A percentile compares a stretch with the other conserved stretches of the same genome.
These are phyloP conservation scores for Nothoprocta perdicaria DNA, from an alignment of 2,113 vertebrate genomes.

Conservation along the genomic window DNA sequence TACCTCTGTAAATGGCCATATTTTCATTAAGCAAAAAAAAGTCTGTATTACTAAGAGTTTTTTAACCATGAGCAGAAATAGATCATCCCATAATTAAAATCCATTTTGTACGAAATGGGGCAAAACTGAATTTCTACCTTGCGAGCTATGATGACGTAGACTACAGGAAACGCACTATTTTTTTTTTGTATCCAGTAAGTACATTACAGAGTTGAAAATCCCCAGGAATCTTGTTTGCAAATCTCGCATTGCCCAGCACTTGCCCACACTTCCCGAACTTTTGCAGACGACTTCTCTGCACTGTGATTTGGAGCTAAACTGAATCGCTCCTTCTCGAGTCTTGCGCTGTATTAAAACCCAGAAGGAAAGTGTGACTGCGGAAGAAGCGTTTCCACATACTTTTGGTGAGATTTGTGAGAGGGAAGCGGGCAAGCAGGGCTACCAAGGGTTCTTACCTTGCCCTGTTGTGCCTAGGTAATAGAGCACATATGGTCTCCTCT, in stretches of 20 bases:
- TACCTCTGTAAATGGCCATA: background rate
- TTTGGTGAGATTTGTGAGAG: background rate
- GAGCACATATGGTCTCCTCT: slow-evolving; percentile 52
- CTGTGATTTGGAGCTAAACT: fast-evolving
- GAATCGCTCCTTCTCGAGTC: background rate
- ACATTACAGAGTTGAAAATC: background rate
- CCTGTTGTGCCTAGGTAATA: slow-evolving; percentile 48
- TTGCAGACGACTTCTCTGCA: background rate
- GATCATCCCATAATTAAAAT: background rate
- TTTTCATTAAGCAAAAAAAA: background rate
- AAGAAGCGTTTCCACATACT: background rate
- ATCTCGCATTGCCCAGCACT: background rate
- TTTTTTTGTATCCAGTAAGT: background rate
- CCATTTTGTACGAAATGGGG: background rate
- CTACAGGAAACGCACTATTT: background rate
- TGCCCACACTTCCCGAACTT: background rate
- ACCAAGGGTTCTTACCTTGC: background rate
- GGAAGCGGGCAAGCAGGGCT: background rate
- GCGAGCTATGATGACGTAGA: too few relatives aligned
- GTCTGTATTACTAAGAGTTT: background rate
- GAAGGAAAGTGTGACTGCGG: background rate
- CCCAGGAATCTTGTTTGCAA: background rate
- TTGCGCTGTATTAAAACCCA: background rate
- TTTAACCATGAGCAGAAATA: background rate
- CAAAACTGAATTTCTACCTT: background rate